phyloP scores from a whole-genome alignment of 2,888 invertebrate genomes.

The Chloromyia formosa region DNA sequence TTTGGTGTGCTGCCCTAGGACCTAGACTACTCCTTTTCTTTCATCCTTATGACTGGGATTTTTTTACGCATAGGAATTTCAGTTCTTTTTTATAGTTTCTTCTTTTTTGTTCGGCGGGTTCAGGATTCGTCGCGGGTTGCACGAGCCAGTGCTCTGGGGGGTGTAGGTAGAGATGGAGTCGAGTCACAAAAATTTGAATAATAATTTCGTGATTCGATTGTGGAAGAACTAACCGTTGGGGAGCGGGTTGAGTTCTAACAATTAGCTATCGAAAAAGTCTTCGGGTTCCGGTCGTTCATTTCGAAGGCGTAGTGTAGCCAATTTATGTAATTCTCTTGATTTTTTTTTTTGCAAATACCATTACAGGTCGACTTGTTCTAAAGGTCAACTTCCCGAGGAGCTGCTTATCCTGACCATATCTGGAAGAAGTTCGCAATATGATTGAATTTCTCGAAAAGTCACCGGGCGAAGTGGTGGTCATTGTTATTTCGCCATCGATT shows the following conservation, averaged over 20 bases:
- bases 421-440: no score
- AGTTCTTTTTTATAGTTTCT: no score
- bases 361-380: not conserved
- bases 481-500: not conserved
- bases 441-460: no score
- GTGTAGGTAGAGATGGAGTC: not conserved
- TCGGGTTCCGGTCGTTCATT: not conserved
- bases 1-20: not conserved
- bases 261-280: not conserved
- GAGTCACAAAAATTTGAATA: no score
- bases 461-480: no score
- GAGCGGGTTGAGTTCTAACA: not conserved
- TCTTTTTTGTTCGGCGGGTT: not conserved
- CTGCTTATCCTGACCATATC: not conserved
- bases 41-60: not conserved
- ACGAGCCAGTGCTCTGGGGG: not conserved
- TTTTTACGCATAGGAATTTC: conserved; percentile 1
- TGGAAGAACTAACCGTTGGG: no score
- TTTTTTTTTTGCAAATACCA: not conserved
- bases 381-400: not conserved
- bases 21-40: not conserved
- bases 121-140: not conserved
- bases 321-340: not conserved
- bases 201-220: no score
- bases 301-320: not conserved